phyloP scores from a whole-genome alignment of 2,888 invertebrate species.

The Oligia fasciuncula region DNA sequence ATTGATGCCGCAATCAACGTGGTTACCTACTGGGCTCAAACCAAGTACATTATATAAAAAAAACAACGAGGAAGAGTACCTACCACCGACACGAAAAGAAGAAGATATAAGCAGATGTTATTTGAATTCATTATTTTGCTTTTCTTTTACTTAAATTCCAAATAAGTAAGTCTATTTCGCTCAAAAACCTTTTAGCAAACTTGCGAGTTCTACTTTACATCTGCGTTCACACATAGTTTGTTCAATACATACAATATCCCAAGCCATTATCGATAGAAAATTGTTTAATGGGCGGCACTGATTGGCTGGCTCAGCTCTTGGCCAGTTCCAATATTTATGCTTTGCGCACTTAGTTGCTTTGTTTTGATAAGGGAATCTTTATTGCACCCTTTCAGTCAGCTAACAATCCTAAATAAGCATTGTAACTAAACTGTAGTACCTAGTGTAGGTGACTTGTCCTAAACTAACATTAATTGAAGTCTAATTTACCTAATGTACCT shows the following conservation, averaged over 20 bases:
- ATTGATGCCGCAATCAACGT: background rate
- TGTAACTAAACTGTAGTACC: constrained; percentile 32
- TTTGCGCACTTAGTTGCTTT: constrained; percentile 32
- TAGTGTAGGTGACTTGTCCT: constrained; percentile 39
- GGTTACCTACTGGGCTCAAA: background rate
- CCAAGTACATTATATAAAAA: background rate
- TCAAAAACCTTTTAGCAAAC: background rate
- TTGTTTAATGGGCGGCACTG: constrained; percentile 54
- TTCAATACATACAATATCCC: constrained; percentile 21
- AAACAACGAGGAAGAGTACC: background rate
- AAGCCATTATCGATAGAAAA: constrained; percentile 48
- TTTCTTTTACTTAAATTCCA: background rate
- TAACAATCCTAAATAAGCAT: constrained; percentile 61
- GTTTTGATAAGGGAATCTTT: constrained; percentile 56
- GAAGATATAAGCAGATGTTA: too few species aligned
- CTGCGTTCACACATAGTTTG: constrained; percentile 12
- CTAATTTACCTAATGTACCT: constrained; percentile 15
- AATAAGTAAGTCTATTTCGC: background rate
- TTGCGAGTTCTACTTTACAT: constrained; percentile 1
- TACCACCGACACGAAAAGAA: background rate
- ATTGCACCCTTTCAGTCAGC: constrained; percentile 31
- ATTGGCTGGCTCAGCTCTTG: constrained; percentile 52
- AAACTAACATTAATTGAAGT: constrained; percentile 53
- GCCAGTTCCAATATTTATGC: constrained; percentile 51
- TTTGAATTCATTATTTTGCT: too few species aligned